Percentiles rank a stretch among this genome's conserved stretches.
These are phyloP conservation scores for Oreocharis arfaki DNA, from an alignment of 2,113 vertebrate genomes.

Conservation along the genomic window DNA sequence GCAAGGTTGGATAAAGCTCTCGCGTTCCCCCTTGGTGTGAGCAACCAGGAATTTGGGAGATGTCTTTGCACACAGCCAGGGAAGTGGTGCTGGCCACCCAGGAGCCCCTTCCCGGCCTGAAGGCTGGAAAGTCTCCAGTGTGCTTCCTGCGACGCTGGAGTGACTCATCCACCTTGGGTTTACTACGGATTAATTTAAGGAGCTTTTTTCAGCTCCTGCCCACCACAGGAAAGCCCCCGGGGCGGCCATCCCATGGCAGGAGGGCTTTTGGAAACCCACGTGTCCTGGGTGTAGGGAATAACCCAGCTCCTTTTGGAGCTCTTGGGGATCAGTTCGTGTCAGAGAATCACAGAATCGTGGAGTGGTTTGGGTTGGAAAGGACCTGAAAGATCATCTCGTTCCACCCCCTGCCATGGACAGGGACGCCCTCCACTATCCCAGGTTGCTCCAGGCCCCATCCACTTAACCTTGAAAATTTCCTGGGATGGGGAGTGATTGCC, in stretches of 20 bases:
- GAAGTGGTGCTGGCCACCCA: neutral
- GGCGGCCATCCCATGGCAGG: neutral
- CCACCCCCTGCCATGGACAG: neutral
- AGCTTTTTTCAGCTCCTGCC: neutral
- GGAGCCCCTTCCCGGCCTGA: neutral
- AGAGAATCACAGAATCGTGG: neutral
- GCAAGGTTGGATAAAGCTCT: accelerated
- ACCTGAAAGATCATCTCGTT: neutral
- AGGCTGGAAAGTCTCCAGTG: neutral
- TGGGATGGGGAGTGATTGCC: neutral
- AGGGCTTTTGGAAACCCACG: neutral
- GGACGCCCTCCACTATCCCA: neutral
- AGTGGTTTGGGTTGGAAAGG: neutral
- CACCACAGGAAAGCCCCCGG: neutral
- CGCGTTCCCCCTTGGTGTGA: accelerated
- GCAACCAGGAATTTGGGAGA: neutral
- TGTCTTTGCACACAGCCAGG: neutral
- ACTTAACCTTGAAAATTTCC: neutral
- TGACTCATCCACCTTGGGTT: neutral
- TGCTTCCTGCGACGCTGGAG: neutral
- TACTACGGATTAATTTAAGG: neutral
- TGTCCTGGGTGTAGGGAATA: neutral
- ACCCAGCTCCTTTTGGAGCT: neutral
- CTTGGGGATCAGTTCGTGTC: neutral
- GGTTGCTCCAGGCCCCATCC: neutral